Evolutionary conservation across 2,113 vertebrate genomes (phyloP), one percentile per base, ranked within the genome.

Genomic region (Periophthalmus modestus): DNA sequence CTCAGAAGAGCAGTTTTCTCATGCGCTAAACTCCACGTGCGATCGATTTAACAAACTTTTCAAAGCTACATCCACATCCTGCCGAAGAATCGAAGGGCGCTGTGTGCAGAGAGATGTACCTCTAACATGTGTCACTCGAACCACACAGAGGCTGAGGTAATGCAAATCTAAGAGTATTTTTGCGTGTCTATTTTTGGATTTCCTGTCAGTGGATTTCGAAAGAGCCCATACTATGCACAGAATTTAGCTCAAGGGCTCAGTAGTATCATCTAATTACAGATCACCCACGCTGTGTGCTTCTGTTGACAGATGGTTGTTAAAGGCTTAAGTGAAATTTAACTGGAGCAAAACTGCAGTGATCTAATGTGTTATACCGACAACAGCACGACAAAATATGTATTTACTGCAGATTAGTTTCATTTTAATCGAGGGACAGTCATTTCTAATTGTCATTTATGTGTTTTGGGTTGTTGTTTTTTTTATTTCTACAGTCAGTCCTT

Each of bases 21-120:
- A 66, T 48, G 80, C 81, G 76, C 84, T 84, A 84, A 28, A 87
- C 85, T 89, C 75, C 80, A 82, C 83, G 78, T 82, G 83, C 80
- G 43, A 81, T 82, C 85, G 71, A 82, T 90, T n/a, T 81, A 81
- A 46, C 23, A 58, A 23, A 61, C 66, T 71, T 88, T n/a, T 47
- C 77, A 82, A 72, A 61, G 77, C 63, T 68, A 34, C 46, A 69
- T 57, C 18, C 78, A 81, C 71, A 62, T 59, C 71, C 34, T 3
- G 48, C 50, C 46, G 69, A 75, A 28, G 72, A 72, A 43, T 33
- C 47, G 7, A 46, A 68, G 39, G 33, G 43, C 4, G 66, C 50
- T 62, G 55, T 24, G 12, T 81, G 58, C 55, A 66, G 13, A 79
- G 77, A 68, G 36, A 80, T 68, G 3, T 18, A 34, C 61, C 43